Base-by-base conservation (phyloP, 2,797 vertebrate genomes). In the Gallinago nigripennis region DNA sequence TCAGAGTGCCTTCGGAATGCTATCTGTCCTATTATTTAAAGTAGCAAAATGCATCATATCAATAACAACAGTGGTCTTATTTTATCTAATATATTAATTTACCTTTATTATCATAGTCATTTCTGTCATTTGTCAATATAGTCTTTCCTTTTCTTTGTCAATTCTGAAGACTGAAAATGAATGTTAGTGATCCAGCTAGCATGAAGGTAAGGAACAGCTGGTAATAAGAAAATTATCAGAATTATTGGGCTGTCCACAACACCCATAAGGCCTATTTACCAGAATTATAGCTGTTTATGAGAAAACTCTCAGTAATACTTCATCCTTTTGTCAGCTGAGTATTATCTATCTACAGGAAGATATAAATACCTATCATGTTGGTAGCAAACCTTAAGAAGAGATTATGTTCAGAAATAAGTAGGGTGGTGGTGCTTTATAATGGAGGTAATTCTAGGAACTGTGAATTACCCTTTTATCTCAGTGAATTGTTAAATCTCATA, bases 191-290 rank as follows among this genome's bases (percentile, higher is more conserved):
- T 90, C 28, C 76, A 86, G 20, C 16, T 72, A 37, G 16, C 35
- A 45, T 46, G 48, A 92, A 86, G 21, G 53, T 82, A 72, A 89
- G 46, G 35, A 96, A 12, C 24, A 90, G 23, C 45, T 84, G 54
- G 54, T 80, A 94, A 86, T 66, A 88, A 70, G 61, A 90, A 66
- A 95, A 94, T 90, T 70, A 90, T 81, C 88, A 81, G 72, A 96
- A 95, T 95, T 95, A 92, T 50, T 83, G 73, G 79, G 58, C n/a
- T 92, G 61, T 82, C 86, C 79, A 66, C 70, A 79, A 60, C 31
- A 73, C 25, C 37, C 18, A 4, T 50, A 88, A 64, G 76, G 82
- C 28, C 48, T 37, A 71, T 92, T 77, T 66, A 81, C 54, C 60
- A 90, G 66, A 85, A 91, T 73, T 92, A 85, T 65, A 66, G 41